Base-by-base conservation (phyloP, 2,888 invertebrate genomes). In the Athalia rosae region DNA sequence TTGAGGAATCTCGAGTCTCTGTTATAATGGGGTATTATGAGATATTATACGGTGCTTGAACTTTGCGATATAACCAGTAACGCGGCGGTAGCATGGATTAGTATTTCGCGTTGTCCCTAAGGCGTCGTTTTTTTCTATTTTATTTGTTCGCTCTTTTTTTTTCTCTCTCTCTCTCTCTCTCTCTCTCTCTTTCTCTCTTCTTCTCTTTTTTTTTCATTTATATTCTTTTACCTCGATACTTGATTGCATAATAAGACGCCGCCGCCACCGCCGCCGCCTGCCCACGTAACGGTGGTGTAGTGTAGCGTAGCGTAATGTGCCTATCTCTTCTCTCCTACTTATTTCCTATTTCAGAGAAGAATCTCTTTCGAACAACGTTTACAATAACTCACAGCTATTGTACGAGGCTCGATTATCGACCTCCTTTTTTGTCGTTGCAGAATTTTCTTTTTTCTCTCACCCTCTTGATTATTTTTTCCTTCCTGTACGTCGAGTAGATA, bases 81-180 rank as follows among this genome's bases (percentile, higher is more conserved):
- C 13, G 15, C 13, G 15, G 9, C 45, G 45, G 47, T 64, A 64
- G 9, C n/a, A 47, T 53, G 69, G 69, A 71, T 71, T 71, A 71
- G 71, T 71, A 45, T 71, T 71, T 71, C 71, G 71, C 71, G 71
- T 58, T 71, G 71, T 71, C 71, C 71, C 56, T 41, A 71, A 71
- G 71, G 71, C 71, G 45, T 58, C 3, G 56, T 7, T 7, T 53
- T 53, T 11, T 53, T 59, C 59, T 59, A 59, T 59, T 59, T 53
- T 67, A n/a, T n/a, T n/a, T n/a, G n/a, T n/a, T n/a, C n/a, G n/a
- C 28, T 28, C 28, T 28, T 2, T 28, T 28, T 28, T 28, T 28
- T 2, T 2, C 28, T 28, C n/a, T n/a, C 28, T 28, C 28, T 28
- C 2, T 28, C 28, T 28, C 28, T 28, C 2, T 2, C 28, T 28